Base-by-base conservation (phyloP, 2,888 invertebrate species). In the Sinohyriopsis cumingii region DNA sequence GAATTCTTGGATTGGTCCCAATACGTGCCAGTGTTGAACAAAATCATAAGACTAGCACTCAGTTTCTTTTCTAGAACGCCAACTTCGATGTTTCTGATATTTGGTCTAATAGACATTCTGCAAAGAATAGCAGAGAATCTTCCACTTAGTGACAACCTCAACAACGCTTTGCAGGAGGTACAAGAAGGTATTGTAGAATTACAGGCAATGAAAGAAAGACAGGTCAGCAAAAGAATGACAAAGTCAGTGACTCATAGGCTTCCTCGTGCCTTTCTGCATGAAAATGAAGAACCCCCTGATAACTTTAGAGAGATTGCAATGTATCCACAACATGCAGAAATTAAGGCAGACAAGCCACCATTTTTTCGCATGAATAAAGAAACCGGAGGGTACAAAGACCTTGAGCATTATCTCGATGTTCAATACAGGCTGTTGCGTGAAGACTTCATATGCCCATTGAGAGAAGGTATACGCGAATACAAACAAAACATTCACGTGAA, bases 301-400 rank as follows among this genome's bases (percentile, higher is more conserved):
- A 45, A 45, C 15, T 45, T 45, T 45, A 45, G 45, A 45, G 15
- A 45, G 3, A 45, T 12, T 45, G 15, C 2, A 45, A 15, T 45
- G 45, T 45, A 45, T 45, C 45, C 45, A 45, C 45, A 45, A 45
- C 22, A 19, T 15, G 75, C 80, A 19, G 91, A 91, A 68, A 71
- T 91, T 33, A 75, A 85, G 1, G 63, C 64, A 12, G 78, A 76
- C 45, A 69, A 77, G 15, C 22, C 25, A 9, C 18, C 20, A 59
- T 59, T 25, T 83, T 78, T 93, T 25, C 89, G 92, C 20, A 91
- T 92, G 0, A 93, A 93, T 82, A 92, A 93, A 64, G 87, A 92
- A 2, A 88, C 92, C 64, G 94, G 94, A 24, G 91, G 92, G 0
- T 95, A 94, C 86, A 84, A 90, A 1, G 91, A 91, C 83, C 91